Conservation (phyloP, 1,140 invertebrate genomes). For the Melipona quadrifasciata region DNA sequence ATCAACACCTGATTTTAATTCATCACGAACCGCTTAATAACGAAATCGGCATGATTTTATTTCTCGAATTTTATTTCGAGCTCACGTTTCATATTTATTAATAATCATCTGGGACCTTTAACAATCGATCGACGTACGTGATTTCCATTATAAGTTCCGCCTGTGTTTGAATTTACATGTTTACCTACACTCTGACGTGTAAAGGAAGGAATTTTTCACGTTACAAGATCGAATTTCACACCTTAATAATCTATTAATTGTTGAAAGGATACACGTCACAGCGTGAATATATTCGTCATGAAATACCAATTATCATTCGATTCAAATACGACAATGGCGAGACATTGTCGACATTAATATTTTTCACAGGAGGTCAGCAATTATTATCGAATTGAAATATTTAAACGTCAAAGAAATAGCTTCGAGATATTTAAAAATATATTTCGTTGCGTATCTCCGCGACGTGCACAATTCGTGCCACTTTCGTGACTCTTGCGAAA, state of each 20-base stretch:
- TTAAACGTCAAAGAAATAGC: neutral
- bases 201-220: no score
- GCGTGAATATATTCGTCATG: no score
- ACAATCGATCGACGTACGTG: no score
- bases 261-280: no score
- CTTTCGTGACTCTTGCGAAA: neutral
- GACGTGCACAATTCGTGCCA: neutral
- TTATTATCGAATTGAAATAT: neutral
- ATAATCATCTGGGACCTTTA: no score
- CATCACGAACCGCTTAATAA: neutral
- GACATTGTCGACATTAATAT: neutral
- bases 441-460: neutral
- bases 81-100: neutral
- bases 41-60: neutral
- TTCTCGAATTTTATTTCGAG: neutral
- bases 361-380: neutral
- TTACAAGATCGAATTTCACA: no score
- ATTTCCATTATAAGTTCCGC: no score
- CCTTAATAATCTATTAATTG: no score
- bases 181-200: no score
- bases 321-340: no score
- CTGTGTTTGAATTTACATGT: no score
- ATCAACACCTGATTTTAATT: neutral
- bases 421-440: neutral
- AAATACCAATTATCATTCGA: no score